Conservation (phyloP, 2,888 invertebrate species). For the Papilio demoleus region DNA sequence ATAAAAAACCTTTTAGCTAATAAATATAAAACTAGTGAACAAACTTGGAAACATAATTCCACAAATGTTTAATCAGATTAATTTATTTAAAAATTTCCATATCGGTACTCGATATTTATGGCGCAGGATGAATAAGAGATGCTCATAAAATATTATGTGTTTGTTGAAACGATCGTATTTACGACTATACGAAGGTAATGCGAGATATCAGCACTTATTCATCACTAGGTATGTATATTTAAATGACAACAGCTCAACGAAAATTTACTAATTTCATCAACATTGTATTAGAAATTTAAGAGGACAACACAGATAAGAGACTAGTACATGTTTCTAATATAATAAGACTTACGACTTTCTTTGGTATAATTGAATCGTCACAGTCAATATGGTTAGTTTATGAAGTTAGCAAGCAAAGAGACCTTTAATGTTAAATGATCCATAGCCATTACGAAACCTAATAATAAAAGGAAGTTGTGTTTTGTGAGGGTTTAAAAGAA, state of each 20-base stretch:
- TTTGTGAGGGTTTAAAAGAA: too few relatives aligned
- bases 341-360: too few relatives aligned
- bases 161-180: conserved; percentile 29
- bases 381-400: too few relatives aligned
- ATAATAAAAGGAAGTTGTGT: too few relatives aligned
- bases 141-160: conserved; percentile 31
- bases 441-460: too few relatives aligned
- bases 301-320: neutral
- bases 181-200: conserved; percentile 25
- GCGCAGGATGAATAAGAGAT: conserved; percentile 23
- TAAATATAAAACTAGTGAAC: neutral
- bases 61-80: neutral
- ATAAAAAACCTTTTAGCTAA: too few relatives aligned
- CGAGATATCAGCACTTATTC: conserved; percentile 19
- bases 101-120: conserved; percentile 20
- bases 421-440: too few relatives aligned
- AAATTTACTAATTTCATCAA: neutral
- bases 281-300: too few relatives aligned
- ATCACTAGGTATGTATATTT: conserved; percentile 6
- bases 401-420: too few relatives aligned
- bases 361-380: too few relatives aligned
- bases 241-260: neutral
- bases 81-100: conserved; percentile 27
- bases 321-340: neutral
- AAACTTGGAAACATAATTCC: neutral